Percentiles rank a stretch among this genome's conserved stretches.
These are phyloP conservation scores for Halcyon smyrnensis DNA, from an alignment of 2,797 vertebrate species.

Conservation along the genomic window DNA sequence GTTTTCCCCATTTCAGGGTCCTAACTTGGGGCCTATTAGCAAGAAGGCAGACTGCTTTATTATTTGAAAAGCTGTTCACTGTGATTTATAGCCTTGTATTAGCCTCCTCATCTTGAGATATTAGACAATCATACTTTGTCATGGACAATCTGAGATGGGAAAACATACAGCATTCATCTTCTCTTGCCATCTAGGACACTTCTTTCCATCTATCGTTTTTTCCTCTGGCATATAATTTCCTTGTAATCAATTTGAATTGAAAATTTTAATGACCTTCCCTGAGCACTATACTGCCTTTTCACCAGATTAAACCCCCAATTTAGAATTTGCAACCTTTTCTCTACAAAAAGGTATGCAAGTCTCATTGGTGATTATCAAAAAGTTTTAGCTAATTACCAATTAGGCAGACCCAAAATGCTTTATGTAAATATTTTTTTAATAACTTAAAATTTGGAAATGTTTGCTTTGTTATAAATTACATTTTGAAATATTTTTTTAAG, in stretches of 20 bases:
- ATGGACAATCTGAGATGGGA: conserved; percentile 78
- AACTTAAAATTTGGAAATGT: no score
- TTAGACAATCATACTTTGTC: conserved; percentile 90
- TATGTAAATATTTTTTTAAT: not conserved
- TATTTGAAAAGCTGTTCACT: conserved; percentile 76
- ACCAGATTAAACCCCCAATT: not conserved
- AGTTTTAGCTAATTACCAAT: not conserved
- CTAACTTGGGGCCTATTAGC: not conserved
- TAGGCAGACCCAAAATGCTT: not conserved
- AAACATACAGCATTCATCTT: conserved; percentile 88
- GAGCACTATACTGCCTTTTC: not conserved
- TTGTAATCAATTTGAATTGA: conserved; percentile 64
- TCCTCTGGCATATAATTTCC: conserved; percentile 62
- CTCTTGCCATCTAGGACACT: conserved; percentile 62
- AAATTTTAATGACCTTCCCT: conserved; percentile 34
- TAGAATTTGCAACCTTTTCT: not conserved
- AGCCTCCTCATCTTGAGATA: conserved; percentile 85
- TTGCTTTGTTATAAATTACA: not conserved
- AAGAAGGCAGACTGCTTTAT: conserved; percentile 37
- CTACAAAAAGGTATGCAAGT: not conserved
- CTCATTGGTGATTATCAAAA: not conserved
- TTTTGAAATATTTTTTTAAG: no score
- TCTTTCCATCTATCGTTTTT: conserved; percentile 63
- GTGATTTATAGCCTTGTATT: conserved; percentile 88
- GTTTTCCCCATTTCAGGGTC: not conserved